Conservation (phyloP, 2,888 invertebrate genomes). For the Netelia inedita region DNA sequence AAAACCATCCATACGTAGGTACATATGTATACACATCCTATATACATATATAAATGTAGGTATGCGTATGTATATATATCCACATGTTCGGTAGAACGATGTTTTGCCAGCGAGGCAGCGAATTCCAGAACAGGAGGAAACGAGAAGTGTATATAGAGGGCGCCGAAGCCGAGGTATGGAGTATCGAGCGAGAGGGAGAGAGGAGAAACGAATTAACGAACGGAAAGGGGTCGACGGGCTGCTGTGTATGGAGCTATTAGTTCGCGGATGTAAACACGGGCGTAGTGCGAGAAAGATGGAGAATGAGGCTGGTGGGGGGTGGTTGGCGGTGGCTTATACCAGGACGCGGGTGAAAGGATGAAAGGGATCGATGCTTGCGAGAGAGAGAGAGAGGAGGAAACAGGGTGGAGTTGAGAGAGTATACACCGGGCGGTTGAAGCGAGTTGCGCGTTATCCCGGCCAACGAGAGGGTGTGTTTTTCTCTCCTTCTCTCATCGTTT, state of each 20-base stretch:
- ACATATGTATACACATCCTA: not conserved
- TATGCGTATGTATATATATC: not conserved
- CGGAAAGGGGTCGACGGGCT: constrained; percentile 69
- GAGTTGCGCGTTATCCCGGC: constrained; percentile 77
- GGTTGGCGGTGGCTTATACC: not conserved
- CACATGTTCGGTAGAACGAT: constrained; percentile 6
- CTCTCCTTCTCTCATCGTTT: constrained; percentile 57
- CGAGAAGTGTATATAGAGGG: not conserved
- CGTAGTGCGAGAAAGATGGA: constrained; percentile 58
- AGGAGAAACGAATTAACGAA: constrained; percentile 74
- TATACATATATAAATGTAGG: not conserved
- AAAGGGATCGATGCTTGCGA: constrained; percentile 44
- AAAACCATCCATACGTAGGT: not conserved
- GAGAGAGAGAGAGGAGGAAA: constrained; percentile 54
- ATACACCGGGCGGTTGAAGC: constrained; percentile 68
- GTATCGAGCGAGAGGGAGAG: constrained; percentile 25
- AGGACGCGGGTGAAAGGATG: constrained; percentile 56
- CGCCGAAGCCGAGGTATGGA: constrained; percentile 11
- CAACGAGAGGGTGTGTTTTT: constrained; percentile 74
- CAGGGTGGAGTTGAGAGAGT: constrained; percentile 63
- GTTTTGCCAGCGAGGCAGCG: constrained; percentile 35
- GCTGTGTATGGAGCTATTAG: constrained; percentile 76
- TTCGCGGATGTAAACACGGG: constrained; percentile 78
- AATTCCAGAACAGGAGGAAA: constrained; percentile 47
- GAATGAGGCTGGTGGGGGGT: constrained; percentile 41